Evolutionary conservation across 2,888 invertebrate genomes (phyloP), one percentile per base, ranked within the genome.

Genomic region (Eledona agricola): DNA sequence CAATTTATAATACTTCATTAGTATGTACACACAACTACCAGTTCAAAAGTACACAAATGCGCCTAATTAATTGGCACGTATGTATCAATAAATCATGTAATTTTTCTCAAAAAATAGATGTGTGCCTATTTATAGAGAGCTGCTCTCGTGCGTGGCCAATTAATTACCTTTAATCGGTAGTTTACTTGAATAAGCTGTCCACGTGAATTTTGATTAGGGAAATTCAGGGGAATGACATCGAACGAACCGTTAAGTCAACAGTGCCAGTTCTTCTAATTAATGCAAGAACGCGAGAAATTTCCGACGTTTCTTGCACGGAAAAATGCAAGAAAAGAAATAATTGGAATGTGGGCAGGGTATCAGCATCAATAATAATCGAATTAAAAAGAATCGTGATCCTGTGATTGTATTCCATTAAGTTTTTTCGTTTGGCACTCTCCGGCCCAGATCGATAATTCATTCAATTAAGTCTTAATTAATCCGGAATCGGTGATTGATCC

Each of bases 1-100:
- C 35, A 37, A 51, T 51, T 43, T 43, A 51, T 51, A 51, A 43
- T 9, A 22, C 35, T 51, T 51, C 35, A 51, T 51, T 51, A 51
- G 51, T 34, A 15, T 7, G 12, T 9, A n/a, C 34, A 34, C n/a
- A n/a, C n/a, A n/a, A n/a, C n/a, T n/a, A n/a, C 12, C 20, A 11
- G 34, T 40, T 40, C 10, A 40, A 31, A 31, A n/a, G 23, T 31
- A 45, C 23, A 51, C 29, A 34, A 35, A 51, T 26, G 28, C 20
- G 26, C 9, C 29, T 51, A 51, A 43, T 51, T 29, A 43, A 45
- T 35, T 25, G 37, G 35, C 38, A 22, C 23, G 45, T 43, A 43
- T 37, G 29, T 37, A 12, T 37, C 35, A 9, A 51, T 45, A 43
- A 34, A 43, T 43, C 42, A 19, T 25, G 6, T 15, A 11, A 31